Evolutionary conservation across 2,113 vertebrate species (phyloP).

Genomic region (Pteropus alecto): DNA sequence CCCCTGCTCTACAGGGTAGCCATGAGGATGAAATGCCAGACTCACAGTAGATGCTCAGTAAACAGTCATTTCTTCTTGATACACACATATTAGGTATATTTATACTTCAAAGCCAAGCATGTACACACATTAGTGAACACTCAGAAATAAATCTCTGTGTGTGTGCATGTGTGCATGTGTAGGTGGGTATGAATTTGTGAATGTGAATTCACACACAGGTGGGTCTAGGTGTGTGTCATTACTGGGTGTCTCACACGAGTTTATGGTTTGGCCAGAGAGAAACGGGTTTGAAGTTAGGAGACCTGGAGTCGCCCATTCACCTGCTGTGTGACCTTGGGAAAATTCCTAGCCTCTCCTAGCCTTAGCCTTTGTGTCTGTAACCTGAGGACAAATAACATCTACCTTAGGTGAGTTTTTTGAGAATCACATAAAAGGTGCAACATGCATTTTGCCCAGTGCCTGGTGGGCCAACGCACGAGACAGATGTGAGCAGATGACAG

Average conservation of each 20-base stretch:
- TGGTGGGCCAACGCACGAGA: rapidly evolving
- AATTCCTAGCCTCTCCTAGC: not conserved
- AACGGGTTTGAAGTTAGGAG: not conserved
- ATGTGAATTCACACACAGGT: rapidly evolving
- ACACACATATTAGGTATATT: rapidly evolving
- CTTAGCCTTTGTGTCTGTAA: not conserved
- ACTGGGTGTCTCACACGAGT: not conserved
- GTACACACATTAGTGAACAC: rapidly evolving
- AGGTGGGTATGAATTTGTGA: not conserved
- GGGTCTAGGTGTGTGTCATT: rapidly evolving
- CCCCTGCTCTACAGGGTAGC: too few species aligned
- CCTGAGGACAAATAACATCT: not conserved
- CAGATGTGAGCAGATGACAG: not conserved
- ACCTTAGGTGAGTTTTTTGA: not conserved
- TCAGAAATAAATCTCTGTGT: not conserved
- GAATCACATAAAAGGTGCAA: not conserved
- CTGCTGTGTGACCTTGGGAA: not conserved
- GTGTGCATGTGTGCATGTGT: rapidly evolving
- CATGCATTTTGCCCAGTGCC: not conserved
- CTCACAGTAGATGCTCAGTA: not conserved
- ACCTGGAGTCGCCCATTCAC: too few species aligned
- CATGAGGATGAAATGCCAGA: rapidly evolving
- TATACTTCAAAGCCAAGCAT: rapidly evolving
- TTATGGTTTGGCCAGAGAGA: not conserved
- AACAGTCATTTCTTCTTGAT: rapidly evolving